Evolutionary conservation across 2,797 vertebrate genomes (phyloP).

Genomic region (Malacoctenus gilli): DNA sequence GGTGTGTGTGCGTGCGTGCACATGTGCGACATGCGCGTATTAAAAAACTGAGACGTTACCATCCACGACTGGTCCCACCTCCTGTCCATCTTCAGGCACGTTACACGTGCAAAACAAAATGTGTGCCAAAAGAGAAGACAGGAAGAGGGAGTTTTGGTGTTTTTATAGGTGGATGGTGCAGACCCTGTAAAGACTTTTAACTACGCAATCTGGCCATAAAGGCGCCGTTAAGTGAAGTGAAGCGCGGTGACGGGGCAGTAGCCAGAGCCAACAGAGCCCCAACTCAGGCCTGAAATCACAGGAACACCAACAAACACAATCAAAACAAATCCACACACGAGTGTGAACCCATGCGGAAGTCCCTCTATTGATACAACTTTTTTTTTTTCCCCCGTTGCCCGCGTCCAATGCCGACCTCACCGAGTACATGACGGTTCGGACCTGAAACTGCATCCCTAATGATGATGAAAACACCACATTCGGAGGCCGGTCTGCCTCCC

Average conservation of each 20-base stretch:
- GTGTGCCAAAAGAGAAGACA: conserved; percentile 59
- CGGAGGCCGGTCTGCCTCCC: conserved; percentile 49
- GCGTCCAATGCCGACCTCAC: conserved; percentile 2
- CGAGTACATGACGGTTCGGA: not conserved
- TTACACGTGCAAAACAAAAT: conserved; percentile 57
- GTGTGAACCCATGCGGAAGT: conserved; percentile 3
- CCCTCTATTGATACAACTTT: not conserved
- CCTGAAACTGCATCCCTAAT: conserved; percentile 2
- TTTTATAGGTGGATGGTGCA: conserved; percentile 79
- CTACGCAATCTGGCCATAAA: conserved; percentile 74
- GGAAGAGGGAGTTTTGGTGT: conserved; percentile 71
- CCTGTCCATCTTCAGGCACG: conserved; percentile 24
- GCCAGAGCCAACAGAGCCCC: conserved; percentile 41
- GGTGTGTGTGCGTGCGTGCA: conserved; percentile 11
- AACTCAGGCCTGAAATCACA: conserved; percentile 46
- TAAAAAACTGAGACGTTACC: conserved; percentile 4
- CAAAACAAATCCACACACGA: conserved; percentile 13
- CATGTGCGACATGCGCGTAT: conserved; percentile 24
- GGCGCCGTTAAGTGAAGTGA: conserved; percentile 78
- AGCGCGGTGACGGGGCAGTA: conserved; percentile 70
- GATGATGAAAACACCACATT: conserved; percentile 18
- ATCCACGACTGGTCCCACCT: conserved; percentile 23
- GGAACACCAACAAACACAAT: conserved; percentile 52
- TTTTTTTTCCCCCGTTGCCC: not conserved
- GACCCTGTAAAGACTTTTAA: conserved; percentile 80